Conservation (phyloP, 1,140 invertebrate species). For the Temnothorax nylanderi region DNA sequence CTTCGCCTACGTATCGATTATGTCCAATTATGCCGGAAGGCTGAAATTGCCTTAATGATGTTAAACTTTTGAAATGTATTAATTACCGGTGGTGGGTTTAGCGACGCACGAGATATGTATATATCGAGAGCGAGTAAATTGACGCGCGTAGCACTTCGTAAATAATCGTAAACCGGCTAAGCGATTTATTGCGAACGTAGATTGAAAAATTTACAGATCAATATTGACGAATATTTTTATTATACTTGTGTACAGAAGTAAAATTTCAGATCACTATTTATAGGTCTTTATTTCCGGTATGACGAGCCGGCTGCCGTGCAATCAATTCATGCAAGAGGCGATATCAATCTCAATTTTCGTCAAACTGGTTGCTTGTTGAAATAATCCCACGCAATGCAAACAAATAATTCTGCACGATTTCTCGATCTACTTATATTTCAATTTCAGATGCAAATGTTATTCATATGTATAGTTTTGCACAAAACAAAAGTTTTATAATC, state of each 20-base stretch:
- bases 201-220: constrained; percentile 12
- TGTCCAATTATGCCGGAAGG: not conserved
- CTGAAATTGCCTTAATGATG: not conserved
- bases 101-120: not conserved
- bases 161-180: constrained; percentile 14
- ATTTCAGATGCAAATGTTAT: not conserved
- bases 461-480: no score
- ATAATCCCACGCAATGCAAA: not conserved
- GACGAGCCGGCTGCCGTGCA: not conserved
- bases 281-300: not conserved
- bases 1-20: not conserved
- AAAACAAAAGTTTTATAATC: not conserved
- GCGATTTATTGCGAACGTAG: not conserved
- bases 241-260: not conserved
- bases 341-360: constrained; percentile 51
- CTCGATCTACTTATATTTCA: constrained; percentile 1
- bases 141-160: not conserved
- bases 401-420: constrained; percentile 12
- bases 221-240: constrained; percentile 23
- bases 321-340: constrained; percentile 1
- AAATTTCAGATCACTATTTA: constrained; percentile 12
- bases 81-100: constrained; percentile 15
- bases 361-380: not conserved
- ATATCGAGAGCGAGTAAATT: not conserved
- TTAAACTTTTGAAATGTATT: constrained; percentile 47